phyloP scores from a whole-genome alignment of 2,113 vertebrate genomes.

The Cheirogaleus medius region DNA sequence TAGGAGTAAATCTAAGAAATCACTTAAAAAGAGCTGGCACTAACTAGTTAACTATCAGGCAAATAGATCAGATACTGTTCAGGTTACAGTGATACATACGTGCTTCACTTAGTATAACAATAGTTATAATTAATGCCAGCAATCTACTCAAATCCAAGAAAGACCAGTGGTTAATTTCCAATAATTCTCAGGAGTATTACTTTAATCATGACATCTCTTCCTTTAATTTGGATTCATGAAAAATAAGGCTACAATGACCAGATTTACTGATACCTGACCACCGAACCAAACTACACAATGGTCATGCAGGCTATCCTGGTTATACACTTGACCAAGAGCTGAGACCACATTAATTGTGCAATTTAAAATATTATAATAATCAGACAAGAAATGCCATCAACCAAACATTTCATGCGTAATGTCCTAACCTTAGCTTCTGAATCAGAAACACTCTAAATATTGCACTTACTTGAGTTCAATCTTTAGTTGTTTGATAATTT shows the following conservation, averaged over 20 bases:
- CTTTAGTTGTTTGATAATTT: constrained; percentile 95
- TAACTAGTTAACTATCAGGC: neutral
- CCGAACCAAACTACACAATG: neutral
- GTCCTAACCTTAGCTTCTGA: neutral
- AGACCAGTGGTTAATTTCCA: neutral
- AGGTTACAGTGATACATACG: neutral
- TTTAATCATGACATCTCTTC: neutral
- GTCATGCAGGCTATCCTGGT: neutral
- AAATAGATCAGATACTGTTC: neutral
- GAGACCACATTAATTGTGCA: neutral
- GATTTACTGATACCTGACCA: neutral
- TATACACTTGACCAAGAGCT: neutral
- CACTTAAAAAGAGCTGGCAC: neutral
- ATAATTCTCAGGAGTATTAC: neutral
- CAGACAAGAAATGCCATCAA: neutral
- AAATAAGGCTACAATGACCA: neutral
- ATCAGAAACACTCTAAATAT: neutral
- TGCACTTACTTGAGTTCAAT: constrained; percentile 94
- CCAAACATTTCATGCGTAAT: neutral
- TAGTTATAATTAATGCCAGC: neutral
- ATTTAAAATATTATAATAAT: neutral
- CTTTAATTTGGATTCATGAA: neutral
- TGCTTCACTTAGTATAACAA: neutral
- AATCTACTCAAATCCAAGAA: neutral
- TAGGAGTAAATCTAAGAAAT: neutral